Conservation (phyloP, 2,888 invertebrate species). For the Acrobasis suavella region DNA sequence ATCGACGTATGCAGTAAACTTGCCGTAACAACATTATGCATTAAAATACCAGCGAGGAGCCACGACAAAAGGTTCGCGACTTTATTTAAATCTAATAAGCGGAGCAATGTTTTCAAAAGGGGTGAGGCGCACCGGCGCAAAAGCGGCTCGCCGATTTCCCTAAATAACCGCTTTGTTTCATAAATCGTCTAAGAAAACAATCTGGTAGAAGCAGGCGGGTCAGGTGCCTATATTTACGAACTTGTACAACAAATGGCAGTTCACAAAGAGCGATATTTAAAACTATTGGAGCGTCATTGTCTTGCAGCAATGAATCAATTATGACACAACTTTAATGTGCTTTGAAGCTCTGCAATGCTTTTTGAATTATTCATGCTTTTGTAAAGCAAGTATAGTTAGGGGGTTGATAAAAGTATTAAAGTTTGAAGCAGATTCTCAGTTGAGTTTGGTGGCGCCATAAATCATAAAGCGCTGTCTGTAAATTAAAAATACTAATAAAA, state of each 20-base stretch:
- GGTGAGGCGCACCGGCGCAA: slow-evolving; percentile 32
- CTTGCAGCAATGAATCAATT: slow-evolving; percentile 22
- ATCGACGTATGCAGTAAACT: slow-evolving; percentile 30
- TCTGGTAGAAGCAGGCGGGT: slow-evolving; percentile 49
- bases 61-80: slow-evolving; percentile 47
- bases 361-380: slow-evolving; percentile 15
- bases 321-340: slow-evolving; percentile 11
- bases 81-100: slow-evolving; percentile 56
- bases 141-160: slow-evolving; percentile 69
- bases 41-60: slow-evolving; percentile 32
- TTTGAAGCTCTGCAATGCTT: slow-evolving; percentile 8
- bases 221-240: slow-evolving; percentile 45
- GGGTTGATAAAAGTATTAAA: neutral
- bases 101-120: slow-evolving; percentile 49
- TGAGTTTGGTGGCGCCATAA: neutral
- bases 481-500: too few relatives aligned
- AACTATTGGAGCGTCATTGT: slow-evolving; percentile 39
- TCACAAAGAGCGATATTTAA: slow-evolving; percentile 37
- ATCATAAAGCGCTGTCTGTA: too few relatives aligned
- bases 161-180: slow-evolving; percentile 81
- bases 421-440: neutral
- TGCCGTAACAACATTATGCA: slow-evolving; percentile 40
- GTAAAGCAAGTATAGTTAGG: neutral
- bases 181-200: slow-evolving; percentile 79
- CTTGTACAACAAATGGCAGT: slow-evolving; percentile 47